Conservation (phyloP, 1,140 invertebrate species). For the Lepidotrigona ventralis region DNA sequence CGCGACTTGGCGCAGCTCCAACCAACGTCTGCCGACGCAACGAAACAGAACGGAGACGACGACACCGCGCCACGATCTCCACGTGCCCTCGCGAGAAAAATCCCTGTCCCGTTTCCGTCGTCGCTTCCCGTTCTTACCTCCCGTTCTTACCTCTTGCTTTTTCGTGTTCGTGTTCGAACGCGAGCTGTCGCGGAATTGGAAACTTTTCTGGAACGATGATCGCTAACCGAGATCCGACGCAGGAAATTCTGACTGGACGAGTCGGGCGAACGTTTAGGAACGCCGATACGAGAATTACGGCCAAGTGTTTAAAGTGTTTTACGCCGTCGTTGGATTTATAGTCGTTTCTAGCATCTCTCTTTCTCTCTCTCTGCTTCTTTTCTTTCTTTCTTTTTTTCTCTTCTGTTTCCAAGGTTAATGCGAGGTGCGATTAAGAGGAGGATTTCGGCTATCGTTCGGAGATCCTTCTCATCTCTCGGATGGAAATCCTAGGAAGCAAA, state of each 20-base stretch:
- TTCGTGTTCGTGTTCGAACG: background rate
- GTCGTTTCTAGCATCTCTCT: background rate
- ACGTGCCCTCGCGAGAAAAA: background rate
- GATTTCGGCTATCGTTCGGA: background rate
- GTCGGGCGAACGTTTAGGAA: background rate
- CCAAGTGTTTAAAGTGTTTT: background rate
- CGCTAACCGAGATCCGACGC: background rate
- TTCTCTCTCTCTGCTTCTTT: background rate
- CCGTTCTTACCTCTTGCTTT: background rate
- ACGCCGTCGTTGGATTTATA: background rate
- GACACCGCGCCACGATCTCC: background rate
- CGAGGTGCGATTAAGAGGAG: background rate
- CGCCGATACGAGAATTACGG: background rate
- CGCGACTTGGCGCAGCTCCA: slow-evolving; percentile 4
- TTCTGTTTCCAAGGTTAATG: background rate
- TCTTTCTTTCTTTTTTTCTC: too few species aligned
- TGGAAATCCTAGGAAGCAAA: background rate
- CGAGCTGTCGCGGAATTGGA: background rate
- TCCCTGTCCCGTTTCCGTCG: background rate
- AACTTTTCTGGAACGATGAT: background rate
- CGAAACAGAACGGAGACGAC: background rate
- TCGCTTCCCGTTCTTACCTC: background rate
- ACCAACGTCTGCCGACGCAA: background rate
- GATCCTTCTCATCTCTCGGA: too few species aligned
- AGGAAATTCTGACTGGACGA: background rate